Evolutionary conservation across 2,797 vertebrate species (phyloP).

Genomic region (Masticophis lateralis): DNA sequence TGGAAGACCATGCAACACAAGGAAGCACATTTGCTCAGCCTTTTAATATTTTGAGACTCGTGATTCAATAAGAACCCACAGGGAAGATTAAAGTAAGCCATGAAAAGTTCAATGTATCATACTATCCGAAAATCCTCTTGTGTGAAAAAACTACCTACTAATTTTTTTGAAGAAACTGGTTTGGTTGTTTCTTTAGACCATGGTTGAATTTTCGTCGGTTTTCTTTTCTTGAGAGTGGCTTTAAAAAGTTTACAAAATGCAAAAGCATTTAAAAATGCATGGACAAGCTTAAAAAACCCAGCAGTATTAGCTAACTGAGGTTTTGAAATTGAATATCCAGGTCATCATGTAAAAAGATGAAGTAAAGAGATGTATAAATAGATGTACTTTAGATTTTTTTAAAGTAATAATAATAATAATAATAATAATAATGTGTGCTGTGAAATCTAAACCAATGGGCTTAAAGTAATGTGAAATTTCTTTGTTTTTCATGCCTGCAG

Average conservation of each 20-base stretch:
- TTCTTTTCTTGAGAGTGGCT: background rate
- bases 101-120: background rate
- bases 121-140: background rate
- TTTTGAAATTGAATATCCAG: background rate
- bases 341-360: background rate
- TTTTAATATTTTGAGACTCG: background rate
- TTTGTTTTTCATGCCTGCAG: background rate
- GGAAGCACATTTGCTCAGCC: constrained; percentile 3
- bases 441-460: background rate
- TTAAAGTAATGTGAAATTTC: background rate
- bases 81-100: background rate
- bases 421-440: background rate
- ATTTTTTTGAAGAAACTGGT: background rate
- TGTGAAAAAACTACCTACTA: background rate
- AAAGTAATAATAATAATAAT: rapidly evolving
- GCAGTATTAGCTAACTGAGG: background rate
- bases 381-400: background rate
- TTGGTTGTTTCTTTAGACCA: background rate
- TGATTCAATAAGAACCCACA: constrained; percentile 14
- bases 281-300: background rate
- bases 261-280: background rate
- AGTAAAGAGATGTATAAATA: background rate
- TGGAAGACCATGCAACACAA: background rate
- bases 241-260: background rate
- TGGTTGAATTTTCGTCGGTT: background rate